phyloP scores from a whole-genome alignment of 1,140 invertebrate species.

The Manduca sexta region DNA sequence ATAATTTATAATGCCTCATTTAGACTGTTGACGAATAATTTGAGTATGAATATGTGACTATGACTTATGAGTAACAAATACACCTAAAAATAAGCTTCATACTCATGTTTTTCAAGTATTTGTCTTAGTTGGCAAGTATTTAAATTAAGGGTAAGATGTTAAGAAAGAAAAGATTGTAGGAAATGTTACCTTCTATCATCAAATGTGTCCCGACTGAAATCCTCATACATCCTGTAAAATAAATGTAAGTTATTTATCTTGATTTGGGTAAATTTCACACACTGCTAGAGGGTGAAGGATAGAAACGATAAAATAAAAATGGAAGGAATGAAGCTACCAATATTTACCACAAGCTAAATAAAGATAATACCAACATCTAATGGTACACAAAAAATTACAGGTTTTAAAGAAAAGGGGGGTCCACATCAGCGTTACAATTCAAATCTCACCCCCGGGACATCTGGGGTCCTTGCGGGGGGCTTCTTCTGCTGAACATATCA shows the following conservation, averaged over 20 bases:
- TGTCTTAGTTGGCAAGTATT: too few relatives aligned
- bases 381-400: not conserved
- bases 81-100: too few relatives aligned
- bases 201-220: conserved; percentile 88
- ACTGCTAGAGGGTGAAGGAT: not conserved
- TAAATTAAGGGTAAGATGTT: too few relatives aligned
- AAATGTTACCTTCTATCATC: conserved; percentile 83
- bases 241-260: not conserved
- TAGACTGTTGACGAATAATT: too few relatives aligned
- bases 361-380: too few relatives aligned
- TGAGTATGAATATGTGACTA: too few relatives aligned
- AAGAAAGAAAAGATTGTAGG: too few relatives aligned
- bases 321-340: too few relatives aligned
- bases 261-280: not conserved
- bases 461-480: conserved; percentile 76
- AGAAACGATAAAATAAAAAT: too few relatives aligned
- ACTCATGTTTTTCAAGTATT: too few relatives aligned
- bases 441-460: conserved; percentile 66
- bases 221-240: conserved; percentile 82
- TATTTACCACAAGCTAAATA: too few relatives aligned
- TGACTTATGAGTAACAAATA: too few relatives aligned
- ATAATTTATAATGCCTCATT: not conserved
- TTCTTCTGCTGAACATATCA: conserved; percentile 85
- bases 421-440: conserved; percentile 13
- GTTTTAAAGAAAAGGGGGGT: not conserved